Conservation (phyloP, 2,113 vertebrate species). For the Geococcyx californianus region DNA sequence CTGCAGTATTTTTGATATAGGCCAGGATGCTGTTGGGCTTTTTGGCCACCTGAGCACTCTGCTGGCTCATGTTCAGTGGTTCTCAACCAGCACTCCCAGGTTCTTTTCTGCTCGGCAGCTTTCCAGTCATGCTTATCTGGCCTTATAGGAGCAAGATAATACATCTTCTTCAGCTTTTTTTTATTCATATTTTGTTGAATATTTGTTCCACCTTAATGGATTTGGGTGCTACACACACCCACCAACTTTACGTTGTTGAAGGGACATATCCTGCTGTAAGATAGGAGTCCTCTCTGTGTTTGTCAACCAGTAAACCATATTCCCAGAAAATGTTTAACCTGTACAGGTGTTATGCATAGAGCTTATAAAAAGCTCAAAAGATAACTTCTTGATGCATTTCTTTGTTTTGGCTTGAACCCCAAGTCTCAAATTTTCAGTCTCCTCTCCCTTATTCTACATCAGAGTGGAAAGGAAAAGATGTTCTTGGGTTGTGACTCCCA, state of each 20-base stretch:
- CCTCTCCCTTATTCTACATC: background rate
- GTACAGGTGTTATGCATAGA: background rate
- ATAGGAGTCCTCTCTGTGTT: background rate
- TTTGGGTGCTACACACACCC: background rate
- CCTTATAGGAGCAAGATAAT: background rate
- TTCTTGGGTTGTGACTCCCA: background rate
- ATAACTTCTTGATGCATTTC: background rate
- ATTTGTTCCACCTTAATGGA: background rate
- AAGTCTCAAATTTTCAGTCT: background rate
- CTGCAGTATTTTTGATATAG: too few species aligned
- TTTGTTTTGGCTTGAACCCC: background rate
- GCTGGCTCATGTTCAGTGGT: too few species aligned
- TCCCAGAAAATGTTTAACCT: background rate
- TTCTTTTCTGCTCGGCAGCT: too few species aligned
- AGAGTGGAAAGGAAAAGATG: background rate
- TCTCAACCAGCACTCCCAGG: too few species aligned
- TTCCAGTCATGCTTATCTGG: too few species aligned
- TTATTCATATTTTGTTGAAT: background rate
- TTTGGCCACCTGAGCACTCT: too few species aligned
- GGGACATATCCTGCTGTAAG: background rate
- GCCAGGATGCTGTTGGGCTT: too few species aligned
- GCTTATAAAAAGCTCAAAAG: background rate
- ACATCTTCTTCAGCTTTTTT: background rate
- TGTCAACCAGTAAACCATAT: background rate
- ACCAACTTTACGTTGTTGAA: background rate